Evolutionary conservation across 2,113 vertebrate genomes (phyloP).

Genomic region (Hydropotes inermis): DNA sequence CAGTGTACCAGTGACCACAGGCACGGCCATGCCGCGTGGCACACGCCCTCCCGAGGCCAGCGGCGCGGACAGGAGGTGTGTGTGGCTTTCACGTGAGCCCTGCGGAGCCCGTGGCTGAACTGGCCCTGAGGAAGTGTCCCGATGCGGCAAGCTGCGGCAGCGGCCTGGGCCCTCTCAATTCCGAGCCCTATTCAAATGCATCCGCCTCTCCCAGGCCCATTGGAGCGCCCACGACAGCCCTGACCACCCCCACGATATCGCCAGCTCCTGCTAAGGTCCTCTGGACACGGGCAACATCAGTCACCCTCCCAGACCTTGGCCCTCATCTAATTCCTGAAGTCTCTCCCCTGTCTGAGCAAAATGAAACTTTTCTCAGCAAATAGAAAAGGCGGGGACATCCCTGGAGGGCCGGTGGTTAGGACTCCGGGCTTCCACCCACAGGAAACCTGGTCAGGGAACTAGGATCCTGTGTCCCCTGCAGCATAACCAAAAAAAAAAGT

Average conservation of each 20-base stretch:
- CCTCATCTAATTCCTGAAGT: neutral
- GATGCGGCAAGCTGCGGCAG: neutral
- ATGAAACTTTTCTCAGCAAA: neutral
- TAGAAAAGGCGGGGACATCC: neutral
- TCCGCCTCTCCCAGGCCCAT: neutral
- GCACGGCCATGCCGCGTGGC: fast-evolving
- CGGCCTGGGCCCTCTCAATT: neutral
- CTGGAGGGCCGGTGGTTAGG: neutral
- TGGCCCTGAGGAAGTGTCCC: neutral
- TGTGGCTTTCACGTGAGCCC: neutral
- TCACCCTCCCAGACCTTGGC: neutral
- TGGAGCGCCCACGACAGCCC: neutral
- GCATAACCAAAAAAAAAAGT: neutral
- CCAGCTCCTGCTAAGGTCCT: neutral
- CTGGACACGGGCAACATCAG: neutral
- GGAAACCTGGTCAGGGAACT: neutral
- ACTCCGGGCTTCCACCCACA: neutral
- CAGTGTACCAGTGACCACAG: neutral
- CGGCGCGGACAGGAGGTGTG: neutral
- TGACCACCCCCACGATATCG: neutral
- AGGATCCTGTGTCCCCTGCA: neutral
- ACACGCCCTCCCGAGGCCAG: neutral
- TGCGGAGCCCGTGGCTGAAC: neutral
- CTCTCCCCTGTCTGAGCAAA: neutral
- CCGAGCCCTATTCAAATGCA: neutral